phyloP scores from a whole-genome alignment of 2,113 vertebrate genomes.

The Stigmatopora argus region DNA sequence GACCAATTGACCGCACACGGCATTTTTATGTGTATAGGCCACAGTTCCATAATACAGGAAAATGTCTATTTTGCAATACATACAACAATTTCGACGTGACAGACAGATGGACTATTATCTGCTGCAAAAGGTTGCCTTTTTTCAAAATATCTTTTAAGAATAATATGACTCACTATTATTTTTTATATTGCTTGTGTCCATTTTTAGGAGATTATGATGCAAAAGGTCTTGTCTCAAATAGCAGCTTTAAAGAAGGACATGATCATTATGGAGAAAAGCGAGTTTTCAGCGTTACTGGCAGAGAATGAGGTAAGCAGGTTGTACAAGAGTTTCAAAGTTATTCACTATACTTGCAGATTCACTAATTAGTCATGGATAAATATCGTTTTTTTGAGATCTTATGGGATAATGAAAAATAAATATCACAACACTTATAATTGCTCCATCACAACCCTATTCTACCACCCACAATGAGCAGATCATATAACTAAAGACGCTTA shows the following conservation, averaged over 20 bases:
- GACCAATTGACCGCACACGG: no score
- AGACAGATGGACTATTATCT: no score
- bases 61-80: no score
- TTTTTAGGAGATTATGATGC: slow-evolving; percentile 87
- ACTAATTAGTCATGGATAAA: not conserved
- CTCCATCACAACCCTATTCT: no score
- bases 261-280: slow-evolving; percentile 97
- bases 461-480: not conserved
- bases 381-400: not conserved
- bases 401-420: no score
- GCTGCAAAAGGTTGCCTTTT: no score
- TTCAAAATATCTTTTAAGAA: no score
- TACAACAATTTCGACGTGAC: no score
- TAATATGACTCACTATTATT: no score
- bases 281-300: slow-evolving; percentile 85
- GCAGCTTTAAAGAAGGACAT: slow-evolving; percentile 90
- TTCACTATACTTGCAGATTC: not conserved
- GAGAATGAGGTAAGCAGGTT: slow-evolving; percentile 83
- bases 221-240: slow-evolving; percentile 92
- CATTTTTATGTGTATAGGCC: not conserved
- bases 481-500: not conserved
- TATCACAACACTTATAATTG: no score
- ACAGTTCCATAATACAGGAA: no score
- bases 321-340: not conserved
- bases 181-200: not conserved